Evolutionary conservation across 2,888 invertebrate genomes (phyloP).

Genomic region (Seladonia tumulorum): DNA sequence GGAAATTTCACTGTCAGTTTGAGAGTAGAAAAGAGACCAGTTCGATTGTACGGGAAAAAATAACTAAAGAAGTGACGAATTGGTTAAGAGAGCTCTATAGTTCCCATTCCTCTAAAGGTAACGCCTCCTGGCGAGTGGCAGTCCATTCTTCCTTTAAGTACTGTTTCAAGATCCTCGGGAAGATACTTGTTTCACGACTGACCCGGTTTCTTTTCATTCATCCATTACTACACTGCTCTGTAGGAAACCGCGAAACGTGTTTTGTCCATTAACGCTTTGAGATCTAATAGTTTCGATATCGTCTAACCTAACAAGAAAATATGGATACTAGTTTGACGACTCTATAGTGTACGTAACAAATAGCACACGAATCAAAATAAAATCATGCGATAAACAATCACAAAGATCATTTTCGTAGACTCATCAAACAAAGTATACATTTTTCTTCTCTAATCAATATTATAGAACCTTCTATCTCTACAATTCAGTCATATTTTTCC

Average conservation of each 20-base stretch:
- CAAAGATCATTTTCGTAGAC: too few species aligned
- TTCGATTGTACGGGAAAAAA: neutral
- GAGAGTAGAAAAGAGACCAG: neutral
- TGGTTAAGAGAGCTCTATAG: neutral
- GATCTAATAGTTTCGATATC: neutral
- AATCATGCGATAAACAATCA: neutral
- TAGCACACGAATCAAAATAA: neutral
- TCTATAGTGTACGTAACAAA: neutral
- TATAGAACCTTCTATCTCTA: neutral
- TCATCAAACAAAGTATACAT: too few species aligned
- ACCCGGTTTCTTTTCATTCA: conserved; percentile 21
- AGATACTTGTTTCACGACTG: conserved; percentile 22
- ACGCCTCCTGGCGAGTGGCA: conserved; percentile 5
- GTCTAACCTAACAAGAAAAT: neutral
- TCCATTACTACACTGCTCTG: conserved; percentile 14
- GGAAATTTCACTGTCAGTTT: neutral
- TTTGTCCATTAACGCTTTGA: conserved; percentile 7
- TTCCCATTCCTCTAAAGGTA: neutral
- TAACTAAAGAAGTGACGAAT: neutral
- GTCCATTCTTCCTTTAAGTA: conserved; percentile 21
- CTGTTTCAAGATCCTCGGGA: conserved; percentile 21
- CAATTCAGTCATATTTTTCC: neutral
- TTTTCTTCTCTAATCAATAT: too few species aligned
- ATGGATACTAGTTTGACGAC: neutral
- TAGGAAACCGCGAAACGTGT: neutral